A percentile compares a stretch with the other conserved stretches of the same genome.
phyloP scores from a whole-genome alignment of 2,797 vertebrate genomes.

The Liparis tanakae region DNA sequence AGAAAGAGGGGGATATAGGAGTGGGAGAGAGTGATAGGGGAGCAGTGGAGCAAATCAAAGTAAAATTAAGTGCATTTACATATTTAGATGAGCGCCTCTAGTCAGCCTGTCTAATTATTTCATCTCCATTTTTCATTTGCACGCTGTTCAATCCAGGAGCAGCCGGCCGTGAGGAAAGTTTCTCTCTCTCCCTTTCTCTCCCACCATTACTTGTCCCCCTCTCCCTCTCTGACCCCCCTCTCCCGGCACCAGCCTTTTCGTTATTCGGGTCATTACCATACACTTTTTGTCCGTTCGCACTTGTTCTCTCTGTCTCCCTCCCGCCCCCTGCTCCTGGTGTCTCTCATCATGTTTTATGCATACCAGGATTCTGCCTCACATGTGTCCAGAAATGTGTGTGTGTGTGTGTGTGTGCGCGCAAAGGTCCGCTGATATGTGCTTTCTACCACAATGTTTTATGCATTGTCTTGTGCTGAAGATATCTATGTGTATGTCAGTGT shows the following conservation, averaged over 20 bases:
- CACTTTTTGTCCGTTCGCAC: constrained; percentile 69
- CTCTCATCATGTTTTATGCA: constrained; percentile 77
- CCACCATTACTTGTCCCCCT: constrained; percentile 51
- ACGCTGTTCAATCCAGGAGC: constrained; percentile 69
- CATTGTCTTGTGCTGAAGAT: constrained; percentile 51
- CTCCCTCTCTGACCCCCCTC: constrained; percentile 47
- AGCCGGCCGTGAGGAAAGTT: constrained; percentile 75
- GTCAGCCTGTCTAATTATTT: constrained; percentile 87
- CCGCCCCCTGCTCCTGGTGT: constrained; percentile 53
- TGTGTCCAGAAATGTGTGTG: constrained; percentile 50
- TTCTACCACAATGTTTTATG: constrained; percentile 67
- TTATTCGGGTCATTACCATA: constrained; percentile 79
- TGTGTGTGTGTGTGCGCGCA: not conserved
- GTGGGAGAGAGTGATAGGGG: constrained; percentile 63
- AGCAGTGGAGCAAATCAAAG: constrained; percentile 84
- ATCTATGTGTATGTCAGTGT: constrained; percentile 36
- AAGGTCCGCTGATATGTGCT: constrained; percentile 62
- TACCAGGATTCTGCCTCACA: constrained; percentile 45
- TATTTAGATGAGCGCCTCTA: constrained; percentile 86
- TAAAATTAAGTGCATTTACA: constrained; percentile 88
- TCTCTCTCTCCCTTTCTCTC: constrained; percentile 32
- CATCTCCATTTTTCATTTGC: constrained; percentile 84
- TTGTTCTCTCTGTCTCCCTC: constrained; percentile 70
- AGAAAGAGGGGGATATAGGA: constrained; percentile 47
- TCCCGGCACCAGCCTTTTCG: constrained; percentile 56